These are phyloP conservation scores for Meriones psammophilus DNA, from an alignment of 2,797 vertebrate species.

Conservation along the genomic window DNA sequence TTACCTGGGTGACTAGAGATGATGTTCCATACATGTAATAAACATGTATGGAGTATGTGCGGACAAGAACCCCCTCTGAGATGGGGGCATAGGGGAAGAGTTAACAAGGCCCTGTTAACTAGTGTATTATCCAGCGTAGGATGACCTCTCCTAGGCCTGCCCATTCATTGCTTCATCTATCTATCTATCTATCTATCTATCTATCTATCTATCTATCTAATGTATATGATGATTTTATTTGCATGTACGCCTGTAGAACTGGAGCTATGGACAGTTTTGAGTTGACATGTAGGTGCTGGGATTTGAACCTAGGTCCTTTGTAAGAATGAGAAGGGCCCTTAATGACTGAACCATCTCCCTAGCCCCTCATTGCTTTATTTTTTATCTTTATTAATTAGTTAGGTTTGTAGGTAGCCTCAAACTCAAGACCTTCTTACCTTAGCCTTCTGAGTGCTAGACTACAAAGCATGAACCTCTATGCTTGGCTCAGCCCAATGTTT, in stretches of 20 bases:
- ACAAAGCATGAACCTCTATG: not conserved
- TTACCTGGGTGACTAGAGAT: not conserved
- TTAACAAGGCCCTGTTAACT: not conserved
- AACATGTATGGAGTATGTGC: not conserved
- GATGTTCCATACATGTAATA: not conserved
- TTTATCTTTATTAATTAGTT: conserved; percentile 2
- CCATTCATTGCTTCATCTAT: not conserved
- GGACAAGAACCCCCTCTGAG: not conserved
- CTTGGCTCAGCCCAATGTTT: fast-evolving
- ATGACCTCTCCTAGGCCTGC: not conserved
- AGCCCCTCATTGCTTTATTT: not conserved
- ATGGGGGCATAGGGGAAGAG: not conserved
- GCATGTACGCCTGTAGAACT: not conserved
- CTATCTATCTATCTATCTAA: not conserved
- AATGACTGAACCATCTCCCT: not conserved
- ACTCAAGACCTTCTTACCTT: not conserved
- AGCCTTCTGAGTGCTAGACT: not conserved
- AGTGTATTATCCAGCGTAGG: not conserved
- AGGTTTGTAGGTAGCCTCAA: not conserved
- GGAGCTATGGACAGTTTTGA: not conserved
- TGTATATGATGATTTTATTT: not conserved
- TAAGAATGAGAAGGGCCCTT: not conserved
- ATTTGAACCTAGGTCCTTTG: not conserved
- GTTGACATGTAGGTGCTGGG: not conserved
- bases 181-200: not conserved